Percentiles rank a stretch among this genome's conserved stretches.
Evolutionary conservation across 2,113 vertebrate genomes (phyloP).

Genomic region (Coptodon bakossiorum): DNA sequence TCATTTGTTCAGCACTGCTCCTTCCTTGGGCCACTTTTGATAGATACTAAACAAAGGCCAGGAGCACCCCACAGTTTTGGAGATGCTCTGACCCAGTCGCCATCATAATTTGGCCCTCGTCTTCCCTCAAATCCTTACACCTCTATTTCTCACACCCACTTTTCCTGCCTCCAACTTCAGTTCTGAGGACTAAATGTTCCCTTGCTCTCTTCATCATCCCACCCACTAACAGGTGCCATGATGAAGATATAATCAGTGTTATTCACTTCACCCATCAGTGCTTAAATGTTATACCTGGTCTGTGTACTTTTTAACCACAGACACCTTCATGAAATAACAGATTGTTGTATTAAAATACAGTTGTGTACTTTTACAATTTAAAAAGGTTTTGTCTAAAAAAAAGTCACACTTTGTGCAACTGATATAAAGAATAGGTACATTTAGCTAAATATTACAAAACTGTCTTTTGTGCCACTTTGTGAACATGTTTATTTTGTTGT

Average conservation of each 20-base stretch:
- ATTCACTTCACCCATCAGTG: neutral
- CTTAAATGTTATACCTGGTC: neutral
- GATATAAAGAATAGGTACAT: neutral
- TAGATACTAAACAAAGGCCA: neutral
- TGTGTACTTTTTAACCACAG: accelerated
- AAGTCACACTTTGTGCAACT: neutral
- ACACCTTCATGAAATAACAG: accelerated
- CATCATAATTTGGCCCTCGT: neutral
- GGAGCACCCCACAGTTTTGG: neutral
- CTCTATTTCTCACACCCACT: neutral
- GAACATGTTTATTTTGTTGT: neutral
- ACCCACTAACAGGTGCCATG: neutral
- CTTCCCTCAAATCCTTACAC: neutral
- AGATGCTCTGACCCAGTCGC: accelerated
- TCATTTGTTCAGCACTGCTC: neutral
- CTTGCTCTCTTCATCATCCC: neutral
- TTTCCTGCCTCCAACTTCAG: neutral
- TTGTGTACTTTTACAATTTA: neutral
- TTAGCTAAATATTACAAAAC: neutral
- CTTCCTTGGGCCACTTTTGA: neutral
- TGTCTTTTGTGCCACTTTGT: neutral
- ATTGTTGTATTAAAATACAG: neutral
- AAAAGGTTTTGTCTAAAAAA: neutral
- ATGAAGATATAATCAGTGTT: neutral
- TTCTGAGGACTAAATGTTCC: neutral